A percentile compares a stretch with the other conserved stretches of the same genome.
Conservation (phyloP, 2,888 invertebrate genomes). For the Spatulosminthurus flaviceps region DNA sequence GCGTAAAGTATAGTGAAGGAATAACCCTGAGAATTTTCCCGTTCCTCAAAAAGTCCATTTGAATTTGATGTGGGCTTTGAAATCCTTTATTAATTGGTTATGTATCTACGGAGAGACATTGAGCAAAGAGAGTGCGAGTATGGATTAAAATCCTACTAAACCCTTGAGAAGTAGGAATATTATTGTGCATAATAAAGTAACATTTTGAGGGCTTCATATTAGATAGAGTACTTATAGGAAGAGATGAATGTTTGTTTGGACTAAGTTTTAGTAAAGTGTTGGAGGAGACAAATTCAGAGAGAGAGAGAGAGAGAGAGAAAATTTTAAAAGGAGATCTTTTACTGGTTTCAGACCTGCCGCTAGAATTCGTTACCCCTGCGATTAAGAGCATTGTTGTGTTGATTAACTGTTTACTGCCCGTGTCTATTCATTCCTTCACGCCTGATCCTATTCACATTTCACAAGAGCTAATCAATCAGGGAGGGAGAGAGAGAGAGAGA, state of each 20-base stretch:
- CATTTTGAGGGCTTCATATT: too few species aligned
- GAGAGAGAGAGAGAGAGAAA: neutral
- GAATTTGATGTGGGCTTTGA: neutral
- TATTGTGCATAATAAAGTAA: too few species aligned
- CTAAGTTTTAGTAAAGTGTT: too few species aligned
- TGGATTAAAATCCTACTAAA: too few species aligned
- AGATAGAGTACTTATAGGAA: too few species aligned
- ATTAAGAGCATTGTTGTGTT: neutral
- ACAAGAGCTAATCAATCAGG: slow-evolving; percentile 10
- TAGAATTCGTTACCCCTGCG: slow-evolving; percentile 1
- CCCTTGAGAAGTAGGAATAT: too few species aligned
- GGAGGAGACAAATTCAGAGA: neutral
- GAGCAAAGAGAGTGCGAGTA: too few species aligned
- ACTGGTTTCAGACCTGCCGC: too few species aligned
- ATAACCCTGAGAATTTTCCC: neutral
- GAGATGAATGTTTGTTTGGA: neutral
- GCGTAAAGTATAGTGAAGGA: too few species aligned
- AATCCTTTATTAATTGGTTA: too few species aligned
- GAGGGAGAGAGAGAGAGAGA: too few species aligned
- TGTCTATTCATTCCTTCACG: slow-evolving; percentile 18
- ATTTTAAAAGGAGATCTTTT: neutral
- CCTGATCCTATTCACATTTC: neutral
- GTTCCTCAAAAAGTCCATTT: neutral
- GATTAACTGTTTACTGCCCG: neutral
- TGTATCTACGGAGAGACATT: too few species aligned